Evolutionary conservation across 2,113 vertebrate genomes (phyloP).

Genomic region (Nycticebus coucang): DNA sequence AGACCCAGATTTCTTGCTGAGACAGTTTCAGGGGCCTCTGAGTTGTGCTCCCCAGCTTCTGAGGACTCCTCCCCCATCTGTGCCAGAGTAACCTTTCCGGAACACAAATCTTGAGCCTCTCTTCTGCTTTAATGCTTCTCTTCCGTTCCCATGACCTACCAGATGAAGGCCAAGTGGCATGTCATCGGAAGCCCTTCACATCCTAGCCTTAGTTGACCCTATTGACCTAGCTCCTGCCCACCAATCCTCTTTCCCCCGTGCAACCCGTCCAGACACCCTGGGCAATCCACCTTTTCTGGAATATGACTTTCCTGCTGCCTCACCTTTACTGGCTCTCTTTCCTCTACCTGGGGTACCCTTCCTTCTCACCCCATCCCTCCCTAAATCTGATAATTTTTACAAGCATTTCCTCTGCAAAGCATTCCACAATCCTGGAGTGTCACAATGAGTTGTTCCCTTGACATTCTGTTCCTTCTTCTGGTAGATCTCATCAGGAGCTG

Average conservation of each 20-base stretch:
- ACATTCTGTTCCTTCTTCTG: not conserved
- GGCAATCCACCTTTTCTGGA: not conserved
- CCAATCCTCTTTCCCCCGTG: not conserved
- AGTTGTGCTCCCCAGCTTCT: not conserved
- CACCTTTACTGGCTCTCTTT: not conserved
- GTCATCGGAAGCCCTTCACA: not conserved
- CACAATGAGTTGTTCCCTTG: not conserved
- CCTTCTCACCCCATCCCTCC: not conserved
- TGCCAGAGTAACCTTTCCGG: constrained; percentile 1
- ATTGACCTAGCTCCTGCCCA: not conserved
- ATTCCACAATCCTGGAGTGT: not conserved
- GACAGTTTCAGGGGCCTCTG: not conserved
- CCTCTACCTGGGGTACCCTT: not conserved
- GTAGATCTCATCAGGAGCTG: not conserved
- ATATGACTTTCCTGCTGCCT: not conserved
- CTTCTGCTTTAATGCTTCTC: not conserved
- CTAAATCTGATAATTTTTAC: not conserved
- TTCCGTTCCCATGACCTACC: constrained; percentile 16
- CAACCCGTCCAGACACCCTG: not conserved
- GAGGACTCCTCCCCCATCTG: not conserved
- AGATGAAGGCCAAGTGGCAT: not conserved
- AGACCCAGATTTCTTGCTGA: not conserved
- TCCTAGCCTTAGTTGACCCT: not conserved
- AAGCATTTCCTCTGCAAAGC: not conserved
- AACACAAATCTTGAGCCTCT: not conserved